Evolutionary conservation across 1,140 invertebrate genomes (phyloP).

Genomic region (Lepidurus packardi): DNA sequence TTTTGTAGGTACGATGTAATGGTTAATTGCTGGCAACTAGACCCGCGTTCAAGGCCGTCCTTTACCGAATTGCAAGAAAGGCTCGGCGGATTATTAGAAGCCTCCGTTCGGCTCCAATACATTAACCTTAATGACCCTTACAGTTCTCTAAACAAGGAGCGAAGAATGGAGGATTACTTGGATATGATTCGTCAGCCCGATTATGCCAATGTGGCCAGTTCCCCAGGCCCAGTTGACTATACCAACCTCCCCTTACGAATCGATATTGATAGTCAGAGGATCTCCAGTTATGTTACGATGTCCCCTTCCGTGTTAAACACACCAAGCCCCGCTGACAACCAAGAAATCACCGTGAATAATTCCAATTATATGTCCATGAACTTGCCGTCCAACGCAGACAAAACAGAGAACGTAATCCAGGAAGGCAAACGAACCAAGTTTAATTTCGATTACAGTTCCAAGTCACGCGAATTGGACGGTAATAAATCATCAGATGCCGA

Average conservation of each 20-base stretch:
- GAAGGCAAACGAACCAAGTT: slow-evolving; percentile 9
- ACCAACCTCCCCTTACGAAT: background rate
- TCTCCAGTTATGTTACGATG: background rate
- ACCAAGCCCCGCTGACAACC: background rate
- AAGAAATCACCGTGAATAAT: background rate
- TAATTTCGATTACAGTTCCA: background rate
- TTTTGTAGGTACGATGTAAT: slow-evolving; percentile 63
- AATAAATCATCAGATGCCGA: no score
- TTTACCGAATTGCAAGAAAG: slow-evolving; percentile 67
- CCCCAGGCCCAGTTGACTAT: background rate
- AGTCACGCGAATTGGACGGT: slow-evolving; percentile 1
- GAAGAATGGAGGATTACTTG: slow-evolving; percentile 60
- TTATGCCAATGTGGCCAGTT: slow-evolving; percentile 49
- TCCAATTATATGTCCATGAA: slow-evolving; percentile 29
- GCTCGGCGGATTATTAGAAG: slow-evolving; percentile 71
- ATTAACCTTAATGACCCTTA: slow-evolving; percentile 79
- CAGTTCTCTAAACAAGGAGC: slow-evolving; percentile 58
- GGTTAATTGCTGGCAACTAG: slow-evolving; percentile 74
- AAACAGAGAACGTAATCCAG: background rate
- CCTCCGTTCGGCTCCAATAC: slow-evolving; percentile 75
- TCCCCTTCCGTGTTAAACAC: background rate
- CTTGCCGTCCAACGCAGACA: background rate
- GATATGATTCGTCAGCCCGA: slow-evolving; percentile 67
- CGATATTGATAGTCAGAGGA: background rate
- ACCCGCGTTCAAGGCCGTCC: slow-evolving; percentile 66